Evolutionary conservation across 2,888 invertebrate genomes (phyloP).

Genomic region (Eristalis pertinax): DNA sequence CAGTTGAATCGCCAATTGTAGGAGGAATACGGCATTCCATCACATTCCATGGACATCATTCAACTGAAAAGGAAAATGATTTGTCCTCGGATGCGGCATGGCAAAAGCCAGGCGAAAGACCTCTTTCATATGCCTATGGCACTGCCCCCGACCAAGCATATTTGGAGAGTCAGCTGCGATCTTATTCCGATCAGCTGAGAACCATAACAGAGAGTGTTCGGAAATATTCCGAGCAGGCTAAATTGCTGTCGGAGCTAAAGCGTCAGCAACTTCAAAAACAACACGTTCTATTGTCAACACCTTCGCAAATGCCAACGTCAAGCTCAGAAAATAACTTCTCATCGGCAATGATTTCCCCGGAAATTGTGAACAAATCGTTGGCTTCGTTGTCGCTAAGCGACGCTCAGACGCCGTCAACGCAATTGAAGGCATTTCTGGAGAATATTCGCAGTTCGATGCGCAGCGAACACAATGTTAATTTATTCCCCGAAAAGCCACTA

Average conservation of each 20-base stretch:
- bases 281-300: conserved; percentile 72
- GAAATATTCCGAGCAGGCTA: conserved; percentile 81
- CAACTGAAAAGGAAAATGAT: conserved; percentile 49
- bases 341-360: conserved; percentile 79
- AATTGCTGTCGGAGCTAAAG: conserved; percentile 80
- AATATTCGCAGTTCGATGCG: conserved; percentile 81
- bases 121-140: conserved; percentile 80
- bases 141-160: conserved; percentile 80
- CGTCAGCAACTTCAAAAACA: conserved; percentile 79
- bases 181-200: conserved; percentile 80
- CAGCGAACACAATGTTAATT: conserved; percentile 78
- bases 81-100: conserved; percentile 52
- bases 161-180: conserved; percentile 80
- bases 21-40: conserved; percentile 79
- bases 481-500: conserved; percentile 78
- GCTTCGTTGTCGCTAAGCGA: conserved; percentile 78
- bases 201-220: conserved; percentile 81
- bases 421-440: conserved; percentile 79
- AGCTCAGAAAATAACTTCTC: conserved; percentile 76
- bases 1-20: conserved; percentile 16
- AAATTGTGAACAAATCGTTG: conserved; percentile 79
- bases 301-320: conserved; percentile 72
- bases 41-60: conserved; percentile 79
- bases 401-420: conserved; percentile 80
- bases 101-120: conserved; percentile 76